phyloP scores from a whole-genome alignment of 1,140 invertebrate genomes.

The Tetragonula clypearis region DNA sequence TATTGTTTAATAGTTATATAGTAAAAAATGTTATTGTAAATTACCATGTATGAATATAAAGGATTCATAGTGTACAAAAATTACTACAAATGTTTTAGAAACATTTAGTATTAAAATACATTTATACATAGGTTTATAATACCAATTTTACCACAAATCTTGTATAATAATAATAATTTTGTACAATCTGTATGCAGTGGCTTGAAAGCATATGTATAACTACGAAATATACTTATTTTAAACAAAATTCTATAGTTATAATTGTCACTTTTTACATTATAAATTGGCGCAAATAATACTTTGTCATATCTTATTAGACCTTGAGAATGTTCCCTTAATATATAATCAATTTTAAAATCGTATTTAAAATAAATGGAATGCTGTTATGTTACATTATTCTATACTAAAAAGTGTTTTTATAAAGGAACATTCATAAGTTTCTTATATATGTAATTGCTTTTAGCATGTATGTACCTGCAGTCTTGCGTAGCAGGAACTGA shows the following conservation, averaged over 20 bases:
- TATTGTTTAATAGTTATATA: neutral
- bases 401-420: neutral
- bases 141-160: conserved; percentile 3
- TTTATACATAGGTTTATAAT: conserved; percentile 32
- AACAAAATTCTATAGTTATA: conserved; percentile 38
- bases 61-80: conserved; percentile 14
- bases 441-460: conserved; percentile 14
- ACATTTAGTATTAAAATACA: conserved; percentile 44
- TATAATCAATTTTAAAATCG: neutral
- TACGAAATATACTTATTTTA: conserved; percentile 41
- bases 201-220: conserved; percentile 26
- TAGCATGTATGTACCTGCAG: conserved; percentile 20
- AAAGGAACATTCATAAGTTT: conserved; percentile 44
- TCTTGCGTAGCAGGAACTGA: conserved; percentile 49
- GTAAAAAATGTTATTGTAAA: neutral
- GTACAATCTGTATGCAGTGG: neutral
- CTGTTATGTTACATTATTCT: neutral
- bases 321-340: conserved; percentile 36
- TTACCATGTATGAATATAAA: neutral
- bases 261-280: conserved; percentile 7
- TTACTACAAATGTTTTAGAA: conserved; percentile 1
- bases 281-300: conserved; percentile 29
- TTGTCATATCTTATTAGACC: conserved; percentile 12
- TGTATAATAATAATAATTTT: conserved; percentile 32
- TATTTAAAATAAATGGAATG: conserved; percentile 3